These are phyloP conservation scores for Callitettix versicolor DNA, from an alignment of 1,140 invertebrate genomes.

Conservation along the genomic window DNA sequence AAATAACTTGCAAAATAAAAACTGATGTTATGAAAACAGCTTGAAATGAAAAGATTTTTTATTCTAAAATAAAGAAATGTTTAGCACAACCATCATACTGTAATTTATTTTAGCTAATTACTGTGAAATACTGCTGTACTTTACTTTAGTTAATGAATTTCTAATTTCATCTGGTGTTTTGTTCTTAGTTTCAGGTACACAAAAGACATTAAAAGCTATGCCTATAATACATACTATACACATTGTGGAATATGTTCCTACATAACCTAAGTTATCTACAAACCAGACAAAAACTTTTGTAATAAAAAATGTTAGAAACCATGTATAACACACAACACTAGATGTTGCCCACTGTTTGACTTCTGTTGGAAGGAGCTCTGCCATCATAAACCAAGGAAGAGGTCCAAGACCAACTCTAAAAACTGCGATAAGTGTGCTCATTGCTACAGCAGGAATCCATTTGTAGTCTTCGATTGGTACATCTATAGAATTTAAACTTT, in stretches of 20 bases:
- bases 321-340: constrained; percentile 37
- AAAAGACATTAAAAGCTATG: constrained; percentile 56
- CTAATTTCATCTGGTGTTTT: constrained; percentile 75
- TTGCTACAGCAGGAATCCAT: constrained; percentile 34
- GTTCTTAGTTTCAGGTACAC: constrained; percentile 88
- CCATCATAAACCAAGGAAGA: constrained; percentile 60
- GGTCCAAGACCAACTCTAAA: constrained; percentile 52
- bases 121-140: too few relatives aligned
- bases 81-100: too few relatives aligned
- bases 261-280: constrained; percentile 46
- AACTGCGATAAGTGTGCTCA: constrained; percentile 38
- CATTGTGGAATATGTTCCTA: constrained; percentile 74
- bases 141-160: constrained; percentile 2
- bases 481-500: too few relatives aligned
- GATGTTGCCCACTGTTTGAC: constrained; percentile 45
- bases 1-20: too few relatives aligned
- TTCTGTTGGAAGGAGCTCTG: constrained; percentile 52
- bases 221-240: constrained; percentile 57
- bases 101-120: too few relatives aligned
- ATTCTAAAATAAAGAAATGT: too few relatives aligned
- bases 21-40: too few relatives aligned
- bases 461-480: constrained; percentile 9
- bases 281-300: constrained; percentile 37
- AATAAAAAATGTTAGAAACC: constrained; percentile 40
- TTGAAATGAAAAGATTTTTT: too few relatives aligned